Percentiles rank a stretch among this genome's conserved stretches.
Conservation (phyloP, 2,888 invertebrate genomes). For the Tenodera sinensis region DNA sequence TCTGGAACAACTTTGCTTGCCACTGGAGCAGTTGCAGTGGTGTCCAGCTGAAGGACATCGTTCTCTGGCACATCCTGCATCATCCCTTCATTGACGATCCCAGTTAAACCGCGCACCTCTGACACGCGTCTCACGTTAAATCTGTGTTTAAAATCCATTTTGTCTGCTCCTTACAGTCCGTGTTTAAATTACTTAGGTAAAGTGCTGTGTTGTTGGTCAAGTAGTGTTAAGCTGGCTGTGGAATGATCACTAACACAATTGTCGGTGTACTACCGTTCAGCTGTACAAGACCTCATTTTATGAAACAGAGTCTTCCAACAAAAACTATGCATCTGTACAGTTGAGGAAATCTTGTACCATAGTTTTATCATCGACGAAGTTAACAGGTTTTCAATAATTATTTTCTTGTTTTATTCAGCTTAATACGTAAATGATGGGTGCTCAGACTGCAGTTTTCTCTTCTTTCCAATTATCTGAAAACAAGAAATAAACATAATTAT, state of each 20-base stretch:
- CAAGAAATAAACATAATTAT: neutral
- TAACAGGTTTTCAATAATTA: neutral
- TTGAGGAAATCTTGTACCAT: neutral
- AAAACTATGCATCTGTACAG: neutral
- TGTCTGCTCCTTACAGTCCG: neutral
- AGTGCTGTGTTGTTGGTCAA: neutral
- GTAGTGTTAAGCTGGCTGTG: neutral
- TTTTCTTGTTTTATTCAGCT: neutral
- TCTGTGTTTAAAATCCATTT: neutral
- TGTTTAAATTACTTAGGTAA: neutral
- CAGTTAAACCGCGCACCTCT: neutral
- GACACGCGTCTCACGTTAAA: conserved; percentile 24
- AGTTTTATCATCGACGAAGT: neutral
- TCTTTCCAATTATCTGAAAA: neutral
- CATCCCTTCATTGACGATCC: conserved; percentile 1
- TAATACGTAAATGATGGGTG: too few relatives aligned
- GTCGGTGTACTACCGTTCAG: neutral
- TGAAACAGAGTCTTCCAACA: neutral
- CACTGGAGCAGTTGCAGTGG: neutral
- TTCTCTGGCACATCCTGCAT: conserved; percentile 31
- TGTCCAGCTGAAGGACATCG: conserved; percentile 24
- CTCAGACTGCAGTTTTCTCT: neutral
- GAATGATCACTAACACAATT: too few relatives aligned
- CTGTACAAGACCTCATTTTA: neutral
- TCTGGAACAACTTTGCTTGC: conserved; percentile 8